phyloP scores from a whole-genome alignment of 2,797 vertebrate genomes.

The Australoheros facetus region DNA sequence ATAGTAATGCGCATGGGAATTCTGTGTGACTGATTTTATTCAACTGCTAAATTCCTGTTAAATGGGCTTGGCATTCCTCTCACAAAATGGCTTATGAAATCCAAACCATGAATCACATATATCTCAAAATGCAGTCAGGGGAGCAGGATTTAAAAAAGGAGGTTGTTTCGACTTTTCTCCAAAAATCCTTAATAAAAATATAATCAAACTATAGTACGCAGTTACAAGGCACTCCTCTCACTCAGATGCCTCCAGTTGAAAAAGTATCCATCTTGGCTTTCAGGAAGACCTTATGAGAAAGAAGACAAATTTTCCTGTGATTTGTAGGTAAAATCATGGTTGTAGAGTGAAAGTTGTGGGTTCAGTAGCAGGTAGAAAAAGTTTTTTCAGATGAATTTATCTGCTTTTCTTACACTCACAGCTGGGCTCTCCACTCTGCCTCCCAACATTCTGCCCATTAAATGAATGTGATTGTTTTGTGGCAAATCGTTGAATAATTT shows the following conservation, averaged over 20 bases:
- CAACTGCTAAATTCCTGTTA: neutral
- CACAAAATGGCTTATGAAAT: neutral
- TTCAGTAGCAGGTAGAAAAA: no score
- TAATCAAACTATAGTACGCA: neutral
- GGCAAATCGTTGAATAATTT: no score
- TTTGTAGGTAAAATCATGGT: neutral
- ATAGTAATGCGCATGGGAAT: neutral
- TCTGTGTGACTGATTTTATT: neutral
- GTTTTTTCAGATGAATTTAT: no score
- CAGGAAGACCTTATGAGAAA: neutral
- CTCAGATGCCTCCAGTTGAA: neutral
- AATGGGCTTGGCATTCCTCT: neutral
- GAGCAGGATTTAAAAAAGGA: no score
- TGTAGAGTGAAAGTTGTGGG: neutral
- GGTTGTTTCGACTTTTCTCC: neutral
- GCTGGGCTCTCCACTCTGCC: no score
- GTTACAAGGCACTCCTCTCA: neutral
- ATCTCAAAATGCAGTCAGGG: no score
- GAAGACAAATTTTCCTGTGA: neutral
- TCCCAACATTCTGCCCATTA: no score
- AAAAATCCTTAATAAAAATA: neutral
- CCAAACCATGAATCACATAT: neutral
- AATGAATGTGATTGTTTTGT: no score
- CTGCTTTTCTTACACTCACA: no score
- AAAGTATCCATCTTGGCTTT: neutral